These are phyloP conservation scores for Steinernema scapterisci DNA, from an alignment of 2,888 invertebrate species.

Conservation along the genomic window DNA sequence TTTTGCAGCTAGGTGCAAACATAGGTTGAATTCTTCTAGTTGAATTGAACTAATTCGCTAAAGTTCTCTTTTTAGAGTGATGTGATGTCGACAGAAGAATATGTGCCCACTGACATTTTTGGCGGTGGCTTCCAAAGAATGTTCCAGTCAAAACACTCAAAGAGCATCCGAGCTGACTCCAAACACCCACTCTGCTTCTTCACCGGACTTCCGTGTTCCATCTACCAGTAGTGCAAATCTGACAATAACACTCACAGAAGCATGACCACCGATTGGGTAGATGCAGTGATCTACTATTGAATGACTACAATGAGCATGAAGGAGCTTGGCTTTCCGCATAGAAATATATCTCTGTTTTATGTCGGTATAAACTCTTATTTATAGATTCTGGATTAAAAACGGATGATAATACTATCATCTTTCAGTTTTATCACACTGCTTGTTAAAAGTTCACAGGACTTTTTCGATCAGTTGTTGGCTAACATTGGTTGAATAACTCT, in stretches of 20 bases:
- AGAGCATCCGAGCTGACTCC: conserved; percentile 3
- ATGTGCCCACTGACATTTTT: background rate
- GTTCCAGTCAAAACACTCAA: background rate
- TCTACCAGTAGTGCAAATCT: background rate
- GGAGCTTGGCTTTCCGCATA: background rate
- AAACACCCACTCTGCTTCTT: conserved; percentile 22
- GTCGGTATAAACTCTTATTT: background rate
- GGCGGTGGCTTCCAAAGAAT: background rate
- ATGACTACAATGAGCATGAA: background rate
- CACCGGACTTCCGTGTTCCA: conserved; percentile 27
- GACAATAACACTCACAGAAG: background rate
- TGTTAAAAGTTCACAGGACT: no score
- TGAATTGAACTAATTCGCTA: background rate
- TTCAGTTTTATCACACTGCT: no score
- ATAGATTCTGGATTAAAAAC: no score
- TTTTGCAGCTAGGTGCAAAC: no score
- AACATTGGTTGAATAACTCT: no score
- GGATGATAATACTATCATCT: no score
- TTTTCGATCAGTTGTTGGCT: no score
- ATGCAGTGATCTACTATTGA: background rate
- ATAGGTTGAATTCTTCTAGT: no score
- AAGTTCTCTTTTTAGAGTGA: background rate
- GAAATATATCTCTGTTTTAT: background rate
- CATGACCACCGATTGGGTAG: conserved; percentile 14
- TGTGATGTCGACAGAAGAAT: background rate